Evolutionary conservation across 1,140 invertebrate species (phyloP).

Genomic region (Carposina sasakii): DNA sequence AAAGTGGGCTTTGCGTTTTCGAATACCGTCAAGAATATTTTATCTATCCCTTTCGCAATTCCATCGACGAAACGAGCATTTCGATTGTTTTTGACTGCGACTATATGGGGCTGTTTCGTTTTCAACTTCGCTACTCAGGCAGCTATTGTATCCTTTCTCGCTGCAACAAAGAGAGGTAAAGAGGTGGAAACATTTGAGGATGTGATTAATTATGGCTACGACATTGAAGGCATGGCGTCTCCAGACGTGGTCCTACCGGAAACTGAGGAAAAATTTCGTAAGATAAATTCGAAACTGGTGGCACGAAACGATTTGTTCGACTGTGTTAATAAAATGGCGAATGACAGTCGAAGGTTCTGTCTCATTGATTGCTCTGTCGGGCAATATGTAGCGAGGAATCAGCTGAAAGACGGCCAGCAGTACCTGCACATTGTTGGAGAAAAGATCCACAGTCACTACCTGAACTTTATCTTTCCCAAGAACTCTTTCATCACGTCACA

Average conservation of each 20-base stretch:
- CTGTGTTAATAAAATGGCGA: conserved; percentile 48
- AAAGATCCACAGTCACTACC: conserved; percentile 59
- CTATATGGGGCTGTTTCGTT: conserved; percentile 57
- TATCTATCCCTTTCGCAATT: conserved; percentile 45
- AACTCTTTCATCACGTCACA: conserved; percentile 43
- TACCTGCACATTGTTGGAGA: conserved; percentile 59
- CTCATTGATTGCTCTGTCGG: conserved; percentile 60
- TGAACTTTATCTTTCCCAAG: conserved; percentile 48
- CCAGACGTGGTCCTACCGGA: conserved; percentile 60
- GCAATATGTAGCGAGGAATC: conserved; percentile 48
- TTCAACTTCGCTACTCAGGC: conserved; percentile 61
- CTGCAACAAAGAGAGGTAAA: conserved; percentile 49
- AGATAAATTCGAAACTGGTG: conserved; percentile 48
- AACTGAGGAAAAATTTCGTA: conserved; percentile 42
- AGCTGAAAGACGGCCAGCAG: conserved; percentile 53
- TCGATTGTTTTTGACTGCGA: conserved; percentile 43
- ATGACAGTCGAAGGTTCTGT: conserved; percentile 52
- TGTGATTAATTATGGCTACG: conserved; percentile 50
- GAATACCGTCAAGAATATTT: conserved; percentile 43
- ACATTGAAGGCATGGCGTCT: conserved; percentile 57
- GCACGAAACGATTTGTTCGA: conserved; percentile 40
- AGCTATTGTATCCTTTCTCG: conserved; percentile 60
- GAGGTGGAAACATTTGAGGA: conserved; percentile 64
- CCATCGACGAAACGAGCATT: conserved; percentile 40
- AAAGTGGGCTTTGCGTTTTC: conserved; percentile 53